Percentiles rank a stretch among this genome's conserved stretches.
These are phyloP conservation scores for Entomobrya multifasciata DNA, from an alignment of 2,888 invertebrate genomes.

Conservation along the genomic window DNA sequence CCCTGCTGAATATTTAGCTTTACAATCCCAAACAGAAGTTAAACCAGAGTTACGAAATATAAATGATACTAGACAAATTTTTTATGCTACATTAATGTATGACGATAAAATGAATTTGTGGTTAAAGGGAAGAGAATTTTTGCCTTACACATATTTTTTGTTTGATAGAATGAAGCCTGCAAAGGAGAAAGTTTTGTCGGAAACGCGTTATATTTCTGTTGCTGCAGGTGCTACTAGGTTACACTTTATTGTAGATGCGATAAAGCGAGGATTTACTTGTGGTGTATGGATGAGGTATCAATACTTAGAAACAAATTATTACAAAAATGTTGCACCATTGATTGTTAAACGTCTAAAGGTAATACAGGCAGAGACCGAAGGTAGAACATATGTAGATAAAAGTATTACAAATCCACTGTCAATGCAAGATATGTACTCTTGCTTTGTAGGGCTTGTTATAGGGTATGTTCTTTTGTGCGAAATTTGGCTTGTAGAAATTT, in stretches of 20 bases:
- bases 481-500: too few species aligned
- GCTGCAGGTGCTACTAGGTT: conserved; percentile 45
- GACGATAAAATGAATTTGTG: conserved; percentile 56
- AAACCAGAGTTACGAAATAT: not conserved
- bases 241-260: conserved; percentile 51
- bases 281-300: conserved; percentile 57
- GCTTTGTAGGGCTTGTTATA: too few species aligned
- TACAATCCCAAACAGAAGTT: too few species aligned
- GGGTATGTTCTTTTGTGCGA: too few species aligned
- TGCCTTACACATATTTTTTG: not conserved
- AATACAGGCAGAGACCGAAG: too few species aligned
- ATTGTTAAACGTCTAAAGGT: conserved; percentile 20
- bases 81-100: conserved; percentile 36
- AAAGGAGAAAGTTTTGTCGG: conserved; percentile 20
- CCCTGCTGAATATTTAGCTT: conserved; percentile 32
- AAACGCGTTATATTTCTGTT: conserved; percentile 55
- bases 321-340: conserved; percentile 43
- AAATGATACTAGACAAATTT: not conserved
- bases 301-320: conserved; percentile 57
- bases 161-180: conserved; percentile 27
- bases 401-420: too few species aligned
- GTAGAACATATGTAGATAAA: too few species aligned
- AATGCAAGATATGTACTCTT: too few species aligned
- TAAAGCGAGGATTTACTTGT: conserved; percentile 24
- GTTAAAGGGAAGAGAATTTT: conserved; percentile 33